Evolutionary conservation across 2,888 invertebrate genomes (phyloP).

Genomic region (Lycophotia porphyrea): DNA sequence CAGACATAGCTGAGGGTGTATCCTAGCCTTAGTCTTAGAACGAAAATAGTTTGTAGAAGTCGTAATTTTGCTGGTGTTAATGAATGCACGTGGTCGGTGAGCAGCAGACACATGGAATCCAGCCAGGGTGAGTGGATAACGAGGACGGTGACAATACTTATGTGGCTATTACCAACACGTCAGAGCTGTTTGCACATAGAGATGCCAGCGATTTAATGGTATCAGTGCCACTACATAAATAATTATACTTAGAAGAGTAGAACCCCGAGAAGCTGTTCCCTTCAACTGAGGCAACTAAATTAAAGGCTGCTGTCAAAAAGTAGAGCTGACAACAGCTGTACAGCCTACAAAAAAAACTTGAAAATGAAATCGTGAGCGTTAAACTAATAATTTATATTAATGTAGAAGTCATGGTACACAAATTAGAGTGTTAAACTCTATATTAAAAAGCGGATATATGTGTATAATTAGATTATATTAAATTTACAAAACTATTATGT

Average conservation of each 20-base stretch:
- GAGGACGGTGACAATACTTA: constrained; percentile 35
- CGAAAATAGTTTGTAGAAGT: constrained; percentile 40
- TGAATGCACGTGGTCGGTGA: constrained; percentile 29
- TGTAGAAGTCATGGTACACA: constrained; percentile 14
- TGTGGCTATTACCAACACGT: constrained; percentile 22
- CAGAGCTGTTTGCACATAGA: neutral
- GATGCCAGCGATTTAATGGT: constrained; percentile 34
- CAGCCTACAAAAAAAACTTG: neutral
- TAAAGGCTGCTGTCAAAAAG: neutral
- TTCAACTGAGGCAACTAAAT: neutral
- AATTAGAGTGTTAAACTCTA: constrained; percentile 24
- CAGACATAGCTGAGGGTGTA: constrained; percentile 39
- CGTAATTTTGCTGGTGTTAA: constrained; percentile 8
- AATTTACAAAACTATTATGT: constrained; percentile 20
- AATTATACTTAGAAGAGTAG: constrained; percentile 20
- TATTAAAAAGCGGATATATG: constrained; percentile 14
- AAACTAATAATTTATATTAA: neutral
- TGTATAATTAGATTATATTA: constrained; percentile 15
- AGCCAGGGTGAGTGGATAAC: constrained; percentile 42
- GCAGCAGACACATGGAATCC: constrained; percentile 18
- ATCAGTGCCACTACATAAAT: constrained; percentile 26
- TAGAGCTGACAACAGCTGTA: neutral
- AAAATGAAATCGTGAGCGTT: constrained; percentile 9
- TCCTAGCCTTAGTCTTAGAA: constrained; percentile 25
- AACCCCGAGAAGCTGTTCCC: neutral